A percentile compares a stretch with the other conserved stretches of the same genome.
These are phyloP conservation scores for Diadophis punctatus DNA, from an alignment of 2,113 vertebrate genomes.

Conservation along the genomic window DNA sequence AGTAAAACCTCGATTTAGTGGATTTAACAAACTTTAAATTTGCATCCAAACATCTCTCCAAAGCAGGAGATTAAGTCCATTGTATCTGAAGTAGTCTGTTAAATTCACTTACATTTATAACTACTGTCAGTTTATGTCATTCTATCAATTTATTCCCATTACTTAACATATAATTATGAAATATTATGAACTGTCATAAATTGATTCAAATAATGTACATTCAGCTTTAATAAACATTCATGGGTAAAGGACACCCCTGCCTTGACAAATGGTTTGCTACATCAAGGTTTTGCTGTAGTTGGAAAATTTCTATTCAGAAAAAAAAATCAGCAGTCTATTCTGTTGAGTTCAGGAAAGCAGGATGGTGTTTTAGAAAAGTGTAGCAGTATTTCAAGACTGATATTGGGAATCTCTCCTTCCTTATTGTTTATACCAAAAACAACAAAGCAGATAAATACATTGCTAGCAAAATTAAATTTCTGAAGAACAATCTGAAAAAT, in stretches of 20 bases:
- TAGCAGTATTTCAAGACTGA: not conserved
- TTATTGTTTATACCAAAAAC: not conserved
- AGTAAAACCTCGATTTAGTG: not conserved
- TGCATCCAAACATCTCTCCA: not conserved
- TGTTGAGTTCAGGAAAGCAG: not conserved
- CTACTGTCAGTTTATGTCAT: not conserved
- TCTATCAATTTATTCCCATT: not conserved
- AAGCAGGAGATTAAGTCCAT: not conserved
- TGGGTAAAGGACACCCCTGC: not conserved
- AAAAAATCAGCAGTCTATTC: not conserved
- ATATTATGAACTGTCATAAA: not conserved
- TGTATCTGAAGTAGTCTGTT: not conserved
- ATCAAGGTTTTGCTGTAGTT: not conserved
- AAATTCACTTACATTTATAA: not conserved
- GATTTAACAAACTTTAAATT: not conserved
- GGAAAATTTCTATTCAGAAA: not conserved
- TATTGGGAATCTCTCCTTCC: accelerated
- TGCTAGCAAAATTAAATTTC: not conserved
- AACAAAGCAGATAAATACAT: not conserved
- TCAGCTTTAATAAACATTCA: not conserved
- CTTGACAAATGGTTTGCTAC: not conserved
- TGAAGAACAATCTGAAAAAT: accelerated
- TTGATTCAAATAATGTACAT: not conserved
- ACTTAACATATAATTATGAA: not conserved
- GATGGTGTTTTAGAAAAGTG: not conserved